phyloP scores from a whole-genome alignment of 2,888 invertebrate species.

The Hirtodrosophila cameraria region DNA sequence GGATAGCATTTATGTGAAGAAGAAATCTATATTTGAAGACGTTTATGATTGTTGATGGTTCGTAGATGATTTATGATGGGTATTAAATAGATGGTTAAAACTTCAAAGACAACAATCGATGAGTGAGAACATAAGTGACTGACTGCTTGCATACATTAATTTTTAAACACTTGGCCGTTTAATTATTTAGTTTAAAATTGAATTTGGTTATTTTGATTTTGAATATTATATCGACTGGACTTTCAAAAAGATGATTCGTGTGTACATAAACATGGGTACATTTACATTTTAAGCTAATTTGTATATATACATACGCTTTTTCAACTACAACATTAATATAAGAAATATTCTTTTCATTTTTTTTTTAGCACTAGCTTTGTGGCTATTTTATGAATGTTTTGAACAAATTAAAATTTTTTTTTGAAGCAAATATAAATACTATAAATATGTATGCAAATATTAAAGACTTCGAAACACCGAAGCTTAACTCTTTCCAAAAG shows the following conservation, averaged over 20 bases:
- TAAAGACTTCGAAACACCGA: slow-evolving; percentile 40
- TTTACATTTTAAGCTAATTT: slow-evolving; percentile 39
- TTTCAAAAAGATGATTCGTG: slow-evolving; percentile 42
- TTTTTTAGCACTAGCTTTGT: slow-evolving; percentile 16
- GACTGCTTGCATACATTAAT: slow-evolving; percentile 55
- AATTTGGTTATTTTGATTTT: slow-evolving; percentile 28
- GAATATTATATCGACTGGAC: slow-evolving; percentile 32
- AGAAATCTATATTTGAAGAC: slow-evolving; percentile 2
- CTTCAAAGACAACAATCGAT: slow-evolving; percentile 78
- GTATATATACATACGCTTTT: slow-evolving; percentile 43
- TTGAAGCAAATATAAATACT: slow-evolving; percentile 26
- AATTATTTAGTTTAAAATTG: slow-evolving; percentile 25
- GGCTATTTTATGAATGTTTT: slow-evolving; percentile 7
- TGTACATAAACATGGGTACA: slow-evolving; percentile 43
- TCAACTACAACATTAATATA: slow-evolving; percentile 61
- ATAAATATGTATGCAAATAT: slow-evolving; percentile 44
- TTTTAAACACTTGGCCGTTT: slow-evolving; percentile 33
- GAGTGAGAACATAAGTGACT: slow-evolving; percentile 72
- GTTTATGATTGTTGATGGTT: slow-evolving; percentile 14
- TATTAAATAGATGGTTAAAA: slow-evolving; percentile 73
- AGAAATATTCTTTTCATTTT: slow-evolving; percentile 8
- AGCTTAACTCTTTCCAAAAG: slow-evolving; percentile 57
- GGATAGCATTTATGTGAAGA: slow-evolving; percentile 4
- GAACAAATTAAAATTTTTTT: slow-evolving; percentile 5
- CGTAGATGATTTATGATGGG: slow-evolving; percentile 44